Conservation (phyloP, 2,888 invertebrate species). For the Tachystola acroxantha region DNA sequence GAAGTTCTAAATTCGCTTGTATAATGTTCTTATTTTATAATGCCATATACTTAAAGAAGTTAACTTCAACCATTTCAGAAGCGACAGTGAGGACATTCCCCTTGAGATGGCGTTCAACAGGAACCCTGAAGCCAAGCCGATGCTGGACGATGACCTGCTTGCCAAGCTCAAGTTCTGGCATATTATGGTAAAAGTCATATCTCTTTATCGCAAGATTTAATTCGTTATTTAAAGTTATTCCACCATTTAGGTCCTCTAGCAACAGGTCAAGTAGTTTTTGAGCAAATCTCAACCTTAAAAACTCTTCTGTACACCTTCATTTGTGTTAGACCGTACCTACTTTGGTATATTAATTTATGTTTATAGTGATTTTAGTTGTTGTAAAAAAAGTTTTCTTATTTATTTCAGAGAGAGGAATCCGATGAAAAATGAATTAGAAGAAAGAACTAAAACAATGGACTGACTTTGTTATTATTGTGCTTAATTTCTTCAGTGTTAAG, state of each 20-base stretch:
- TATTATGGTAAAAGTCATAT: constrained; percentile 45
- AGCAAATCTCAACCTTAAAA: no score
- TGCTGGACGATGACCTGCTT: constrained; percentile 61
- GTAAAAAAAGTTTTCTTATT: no score
- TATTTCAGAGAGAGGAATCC: constrained; percentile 58
- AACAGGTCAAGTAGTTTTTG: no score
- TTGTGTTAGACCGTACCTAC: background rate
- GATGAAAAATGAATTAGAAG: constrained; percentile 44
- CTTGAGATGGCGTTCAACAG: constrained; percentile 32
- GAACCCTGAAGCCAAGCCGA: constrained; percentile 58
- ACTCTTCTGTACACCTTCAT: no score
- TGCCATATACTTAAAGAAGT: no score
- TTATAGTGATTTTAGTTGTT: no score
- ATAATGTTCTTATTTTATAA: no score
- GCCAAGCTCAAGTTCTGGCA: constrained; percentile 65
- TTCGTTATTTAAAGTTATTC: no score
- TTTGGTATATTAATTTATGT: background rate
- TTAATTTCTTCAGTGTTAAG: constrained; percentile 18
- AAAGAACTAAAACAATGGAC: constrained; percentile 32
- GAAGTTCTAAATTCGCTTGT: no score
- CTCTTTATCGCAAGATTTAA: background rate
- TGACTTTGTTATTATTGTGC: constrained; percentile 31
- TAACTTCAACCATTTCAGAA: no score
- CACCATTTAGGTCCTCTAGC: no score
- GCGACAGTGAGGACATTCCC: constrained; percentile 34